These are phyloP conservation scores for Lobophora halterata DNA, from an alignment of 2,888 invertebrate genomes.

Conservation along the genomic window DNA sequence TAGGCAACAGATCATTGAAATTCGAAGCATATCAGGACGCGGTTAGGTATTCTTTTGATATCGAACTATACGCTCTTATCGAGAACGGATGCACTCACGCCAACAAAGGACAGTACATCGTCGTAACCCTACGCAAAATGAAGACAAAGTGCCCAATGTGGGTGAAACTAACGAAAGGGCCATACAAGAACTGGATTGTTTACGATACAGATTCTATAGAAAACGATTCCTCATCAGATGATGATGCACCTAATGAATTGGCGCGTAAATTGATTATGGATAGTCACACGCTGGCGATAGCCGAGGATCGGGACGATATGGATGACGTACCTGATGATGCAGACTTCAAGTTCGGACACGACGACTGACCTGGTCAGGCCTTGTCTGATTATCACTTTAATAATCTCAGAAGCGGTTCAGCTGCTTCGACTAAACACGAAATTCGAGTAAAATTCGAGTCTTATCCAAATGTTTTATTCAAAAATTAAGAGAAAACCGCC, in stretches of 20 bases:
- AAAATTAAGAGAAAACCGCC: too few species aligned
- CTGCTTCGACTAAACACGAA: too few species aligned
- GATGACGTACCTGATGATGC: slow-evolving; percentile 1
- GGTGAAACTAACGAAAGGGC: slow-evolving; percentile 51
- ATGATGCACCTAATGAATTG: slow-evolving; percentile 42
- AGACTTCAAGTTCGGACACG: too few species aligned
- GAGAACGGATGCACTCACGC: slow-evolving; percentile 46
- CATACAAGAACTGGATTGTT: slow-evolving; percentile 56
- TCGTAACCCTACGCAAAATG: slow-evolving; percentile 52
- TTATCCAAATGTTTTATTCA: too few species aligned
- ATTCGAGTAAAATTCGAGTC: too few species aligned
- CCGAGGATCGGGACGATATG: slow-evolving; percentile 36
- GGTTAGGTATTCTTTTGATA: slow-evolving; percentile 52
- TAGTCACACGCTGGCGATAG: slow-evolving; percentile 41
- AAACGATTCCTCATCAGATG: slow-evolving; percentile 57
- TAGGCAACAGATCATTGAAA: slow-evolving; percentile 41
- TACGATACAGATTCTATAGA: slow-evolving; percentile 62
- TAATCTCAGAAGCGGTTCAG: too few species aligned
- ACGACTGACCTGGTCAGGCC: too few species aligned
- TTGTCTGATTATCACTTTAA: too few species aligned
- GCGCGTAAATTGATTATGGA: slow-evolving; percentile 36
- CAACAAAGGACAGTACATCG: slow-evolving; percentile 63
- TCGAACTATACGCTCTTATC: slow-evolving; percentile 64
- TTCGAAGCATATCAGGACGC: slow-evolving; percentile 50
- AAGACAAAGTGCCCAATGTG: slow-evolving; percentile 48